These are phyloP conservation scores for Acanthococcus lagerstroemiae DNA, from an alignment of 2,888 invertebrate species.

Conservation along the genomic window DNA sequence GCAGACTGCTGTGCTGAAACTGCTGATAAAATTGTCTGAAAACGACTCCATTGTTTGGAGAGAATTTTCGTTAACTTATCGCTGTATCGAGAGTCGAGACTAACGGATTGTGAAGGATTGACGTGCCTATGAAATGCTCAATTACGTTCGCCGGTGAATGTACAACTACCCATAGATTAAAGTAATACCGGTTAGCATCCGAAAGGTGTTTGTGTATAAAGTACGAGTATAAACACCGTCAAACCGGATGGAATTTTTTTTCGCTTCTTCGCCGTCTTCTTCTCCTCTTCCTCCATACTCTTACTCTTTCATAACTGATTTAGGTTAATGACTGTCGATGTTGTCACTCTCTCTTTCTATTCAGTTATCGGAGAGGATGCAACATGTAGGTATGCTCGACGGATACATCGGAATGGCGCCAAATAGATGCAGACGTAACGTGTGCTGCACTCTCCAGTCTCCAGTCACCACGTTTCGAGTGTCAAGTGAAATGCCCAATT, in stretches of 20 bases:
- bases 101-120: neutral
- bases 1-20: too few relatives aligned
- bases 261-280: neutral
- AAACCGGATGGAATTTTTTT: constrained; percentile 9
- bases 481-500: too few relatives aligned
- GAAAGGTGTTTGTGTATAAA: neutral
- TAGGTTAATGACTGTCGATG: constrained; percentile 6
- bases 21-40: too few relatives aligned
- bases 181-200: neutral
- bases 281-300: neutral
- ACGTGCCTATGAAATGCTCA: too few relatives aligned
- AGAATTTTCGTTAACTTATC: too few relatives aligned
- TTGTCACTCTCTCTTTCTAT: constrained; percentile 14
- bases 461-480: too few relatives aligned
- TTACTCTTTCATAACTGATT: constrained; percentile 9
- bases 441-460: too few relatives aligned
- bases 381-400: constrained; percentile 3
- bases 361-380: constrained; percentile 2
- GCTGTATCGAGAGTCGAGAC: too few relatives aligned
- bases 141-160: neutral
- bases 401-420: neutral
- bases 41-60: too few relatives aligned
- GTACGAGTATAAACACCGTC: neutral
- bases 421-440: neutral
- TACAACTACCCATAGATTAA: neutral